Evolutionary conservation across 2,888 invertebrate genomes (phyloP), one percentile per base, ranked within the genome.

Genomic region (Seira musarum): DNA sequence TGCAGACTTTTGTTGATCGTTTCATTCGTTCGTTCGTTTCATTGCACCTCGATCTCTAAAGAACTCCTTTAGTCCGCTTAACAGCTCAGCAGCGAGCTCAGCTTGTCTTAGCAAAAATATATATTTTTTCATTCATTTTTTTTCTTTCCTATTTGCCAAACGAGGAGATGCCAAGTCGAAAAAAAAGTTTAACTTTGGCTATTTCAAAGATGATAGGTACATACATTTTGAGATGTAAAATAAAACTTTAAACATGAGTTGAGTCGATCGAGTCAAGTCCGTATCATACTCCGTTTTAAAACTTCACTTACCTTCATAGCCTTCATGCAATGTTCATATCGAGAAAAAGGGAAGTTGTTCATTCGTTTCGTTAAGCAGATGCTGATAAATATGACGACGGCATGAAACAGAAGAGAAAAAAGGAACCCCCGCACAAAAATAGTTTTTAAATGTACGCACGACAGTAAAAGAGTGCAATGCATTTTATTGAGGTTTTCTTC

Each of bases 381-480:
- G 13, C 13, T 40, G n/a, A n/a, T n/a, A n/a, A n/a, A n/a, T n/a
- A n/a, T n/a, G n/a, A n/a, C n/a, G 17, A 57, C 57, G 57, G 57
- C 57, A 57, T 57, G 15, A 57, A 57, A 57, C 15, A 57, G 5
- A 8, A n/a, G 17, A 57, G 6, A 40, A 13, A 57, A 57, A 57
- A 57, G 57, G 57, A 57, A 57, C 57, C 57, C 57, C 57, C 57
- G 57, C 57, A 57, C 57, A 57, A 57, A 57, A 40, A n/a, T n/a
- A 57, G n/a, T 57, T 57, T 57, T 57, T 57, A 57, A 57, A 57
- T 57, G 57, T 40, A 40, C 40, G 40, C n/a, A n/a, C 10, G 5
- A 57, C 57, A 15, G 57, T 57, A 57, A 6, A n/a, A 40, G 40
- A 40, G 40, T 40, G 40, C 17, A 57, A 57, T 57, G 17, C 10